phyloP scores from a whole-genome alignment of 2,888 invertebrate genomes.

The Petrophora chlorosata region DNA sequence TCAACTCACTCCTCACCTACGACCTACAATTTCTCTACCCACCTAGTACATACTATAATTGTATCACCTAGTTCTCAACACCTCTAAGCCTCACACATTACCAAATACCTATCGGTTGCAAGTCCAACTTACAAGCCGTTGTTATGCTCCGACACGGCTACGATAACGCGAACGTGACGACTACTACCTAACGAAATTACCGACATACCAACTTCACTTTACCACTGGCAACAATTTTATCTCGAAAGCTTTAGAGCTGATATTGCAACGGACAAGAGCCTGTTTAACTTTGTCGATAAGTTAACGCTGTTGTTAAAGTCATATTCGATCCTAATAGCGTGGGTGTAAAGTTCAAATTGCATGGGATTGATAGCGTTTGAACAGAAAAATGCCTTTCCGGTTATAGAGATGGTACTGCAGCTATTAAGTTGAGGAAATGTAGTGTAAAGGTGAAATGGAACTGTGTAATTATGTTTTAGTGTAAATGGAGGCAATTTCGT shows the following conservation, averaged over 20 bases:
- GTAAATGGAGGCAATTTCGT: background rate
- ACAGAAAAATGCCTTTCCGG: slow-evolving; percentile 39
- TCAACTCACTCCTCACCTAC: too few relatives aligned
- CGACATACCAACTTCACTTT: slow-evolving; percentile 31
- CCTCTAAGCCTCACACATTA: slow-evolving; percentile 33
- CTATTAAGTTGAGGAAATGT: slow-evolving; percentile 23
- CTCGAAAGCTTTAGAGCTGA: slow-evolving; percentile 1
- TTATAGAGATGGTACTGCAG: slow-evolving; percentile 24
- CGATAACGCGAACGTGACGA: slow-evolving; percentile 56
- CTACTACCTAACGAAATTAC: slow-evolving; percentile 55
- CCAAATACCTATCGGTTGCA: slow-evolving; percentile 42
- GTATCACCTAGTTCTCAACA: slow-evolving; percentile 31
- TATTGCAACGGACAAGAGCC: slow-evolving; percentile 15
- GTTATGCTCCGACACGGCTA: slow-evolving; percentile 59
- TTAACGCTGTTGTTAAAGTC: slow-evolving; percentile 28
- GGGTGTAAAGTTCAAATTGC: slow-evolving; percentile 27
- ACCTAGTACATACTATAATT: too few relatives aligned
- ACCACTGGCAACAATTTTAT: slow-evolving; percentile 27
- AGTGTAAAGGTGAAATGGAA: slow-evolving; percentile 10
- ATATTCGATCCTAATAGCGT: slow-evolving; percentile 27
- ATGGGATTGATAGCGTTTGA: slow-evolving; percentile 19
- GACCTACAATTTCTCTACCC: too few relatives aligned
- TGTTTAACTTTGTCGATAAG: slow-evolving; percentile 26
- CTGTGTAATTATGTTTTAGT: slow-evolving; percentile 12
- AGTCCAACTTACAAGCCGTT: slow-evolving; percentile 52